Evolutionary conservation across 2,797 vertebrate species (phyloP), one percentile per base, ranked within the genome.

Genomic region (Ciconia nigra): DNA sequence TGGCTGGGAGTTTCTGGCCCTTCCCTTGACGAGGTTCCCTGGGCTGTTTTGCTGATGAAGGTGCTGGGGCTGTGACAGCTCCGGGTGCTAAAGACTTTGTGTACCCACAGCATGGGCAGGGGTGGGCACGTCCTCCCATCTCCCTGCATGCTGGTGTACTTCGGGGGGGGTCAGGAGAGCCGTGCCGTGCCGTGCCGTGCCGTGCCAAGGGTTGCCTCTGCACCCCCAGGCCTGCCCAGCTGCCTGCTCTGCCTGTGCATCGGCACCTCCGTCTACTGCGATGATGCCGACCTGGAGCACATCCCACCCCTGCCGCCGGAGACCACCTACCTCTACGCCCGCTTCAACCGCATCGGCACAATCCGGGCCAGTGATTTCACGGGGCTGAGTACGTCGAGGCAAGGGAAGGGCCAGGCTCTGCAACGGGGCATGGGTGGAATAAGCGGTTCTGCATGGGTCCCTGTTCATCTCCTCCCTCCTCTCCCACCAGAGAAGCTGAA

Each of bases 241-340:
- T 99, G 99, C 83, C 96, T 98, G 77, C 93, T 98, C 58, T 99
- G 99, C 61, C 98, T 98, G 62, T 99, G 99, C 88, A 97, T 99
- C 1, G 94, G 98, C 44, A 98, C 97, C 67, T 99, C 98, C 1
- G 98, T 99, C 44, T 99, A 99, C 97, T 99, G 98, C 7, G 98
- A 99, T 0, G 98, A 99, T 8, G 54, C 97, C 0, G 91, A 97
- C 62, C 96, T 99, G 67, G 97, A 98, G 52, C 94, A 70, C 63
- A 95, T 99, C 39, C 98, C 98, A 0, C 97, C 88, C 13, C 98
- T 99, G 82, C 98, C 99, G 1, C 98, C 97, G 49, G 98, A 97
- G 22, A 99, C 98, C 15, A 87, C 95, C 9, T 98, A 98, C 96
- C 98, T 99, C 54, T 99, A 99, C 0, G 98, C 98, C 21, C 98